Conservation (phyloP, 2,888 invertebrate genomes). For the Phytoseiulus persimilis region DNA sequence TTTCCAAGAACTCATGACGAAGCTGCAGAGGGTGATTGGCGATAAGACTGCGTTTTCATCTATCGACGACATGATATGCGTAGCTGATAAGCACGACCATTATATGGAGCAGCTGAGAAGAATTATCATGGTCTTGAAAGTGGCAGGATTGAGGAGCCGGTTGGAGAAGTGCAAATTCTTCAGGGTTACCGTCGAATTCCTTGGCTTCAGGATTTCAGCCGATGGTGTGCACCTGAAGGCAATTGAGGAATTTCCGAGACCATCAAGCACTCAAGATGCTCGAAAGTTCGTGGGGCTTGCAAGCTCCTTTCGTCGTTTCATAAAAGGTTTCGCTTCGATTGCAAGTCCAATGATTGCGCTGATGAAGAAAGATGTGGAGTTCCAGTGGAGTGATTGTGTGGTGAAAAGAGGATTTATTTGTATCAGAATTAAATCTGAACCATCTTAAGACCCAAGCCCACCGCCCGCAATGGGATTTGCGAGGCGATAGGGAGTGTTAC, state of each 20-base stretch:
- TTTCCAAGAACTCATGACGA: slow-evolving; percentile 41
- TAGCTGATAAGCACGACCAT: background rate
- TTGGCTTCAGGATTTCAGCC: slow-evolving; percentile 25
- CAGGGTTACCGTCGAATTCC: background rate
- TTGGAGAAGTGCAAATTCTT: slow-evolving; percentile 34
- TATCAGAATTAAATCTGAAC: too few relatives aligned
- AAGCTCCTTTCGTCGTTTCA: slow-evolving; percentile 43
- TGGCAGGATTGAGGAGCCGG: slow-evolving; percentile 44
- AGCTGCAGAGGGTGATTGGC: background rate
- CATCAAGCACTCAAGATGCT: slow-evolving; percentile 41
- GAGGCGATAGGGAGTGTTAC: too few relatives aligned
- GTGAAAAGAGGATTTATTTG: too few relatives aligned
- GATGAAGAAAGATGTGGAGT: too few relatives aligned
- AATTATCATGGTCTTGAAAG: background rate
- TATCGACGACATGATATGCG: slow-evolving; percentile 33
- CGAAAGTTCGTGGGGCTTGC: slow-evolving; percentile 43
- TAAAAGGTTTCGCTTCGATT: slow-evolving; percentile 40
- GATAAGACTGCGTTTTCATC: background rate
- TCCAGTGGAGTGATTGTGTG: too few relatives aligned
- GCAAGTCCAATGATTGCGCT: slow-evolving; percentile 42
- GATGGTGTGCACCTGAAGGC: slow-evolving; percentile 36
- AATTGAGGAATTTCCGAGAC: slow-evolving; percentile 41
- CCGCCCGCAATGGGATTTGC: too few relatives aligned
- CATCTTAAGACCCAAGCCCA: too few relatives aligned
- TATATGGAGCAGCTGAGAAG: background rate